A percentile compares a stretch with the other conserved stretches of the same genome.
These are phyloP conservation scores for Homarus americanus DNA, from an alignment of 1,140 invertebrate species.

Conservation along the genomic window DNA sequence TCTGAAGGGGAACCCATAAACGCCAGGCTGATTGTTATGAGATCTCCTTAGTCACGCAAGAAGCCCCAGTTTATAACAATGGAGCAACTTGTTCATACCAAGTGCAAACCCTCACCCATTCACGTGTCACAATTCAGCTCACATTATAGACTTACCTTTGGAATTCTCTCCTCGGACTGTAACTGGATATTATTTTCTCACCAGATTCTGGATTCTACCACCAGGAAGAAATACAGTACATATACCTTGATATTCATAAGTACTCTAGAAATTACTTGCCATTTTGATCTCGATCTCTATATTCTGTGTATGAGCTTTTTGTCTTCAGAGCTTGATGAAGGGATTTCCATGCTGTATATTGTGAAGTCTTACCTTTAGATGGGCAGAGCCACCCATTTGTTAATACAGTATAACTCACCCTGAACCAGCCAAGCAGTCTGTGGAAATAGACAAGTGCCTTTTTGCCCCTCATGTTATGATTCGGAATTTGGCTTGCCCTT, in stretches of 20 bases:
- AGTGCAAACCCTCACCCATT: neutral
- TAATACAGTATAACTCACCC: no score
- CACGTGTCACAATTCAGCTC: neutral
- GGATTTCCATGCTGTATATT: neutral
- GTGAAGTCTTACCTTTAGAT: neutral
- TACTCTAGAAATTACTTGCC: neutral
- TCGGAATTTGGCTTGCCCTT: neutral
- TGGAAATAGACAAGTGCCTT: neutral
- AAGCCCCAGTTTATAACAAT: neutral
- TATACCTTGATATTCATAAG: neutral
- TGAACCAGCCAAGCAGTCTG: no score
- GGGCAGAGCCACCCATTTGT: neutral
- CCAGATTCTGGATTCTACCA: neutral
- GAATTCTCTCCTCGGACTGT: neutral
- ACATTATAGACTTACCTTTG: neutral
- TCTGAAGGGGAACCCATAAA: constrained; percentile 72
- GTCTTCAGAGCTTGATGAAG: neutral
- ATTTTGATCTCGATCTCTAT: neutral
- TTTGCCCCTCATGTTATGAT: neutral
- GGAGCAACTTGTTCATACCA: constrained; percentile 1
- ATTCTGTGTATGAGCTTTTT: neutral
- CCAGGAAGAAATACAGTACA: neutral
- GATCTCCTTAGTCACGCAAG: neutral
- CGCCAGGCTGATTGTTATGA: no score
- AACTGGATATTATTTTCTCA: neutral